Evolutionary conservation across 2,888 invertebrate species (phyloP).

Genomic region (Apamea epomidion): DNA sequence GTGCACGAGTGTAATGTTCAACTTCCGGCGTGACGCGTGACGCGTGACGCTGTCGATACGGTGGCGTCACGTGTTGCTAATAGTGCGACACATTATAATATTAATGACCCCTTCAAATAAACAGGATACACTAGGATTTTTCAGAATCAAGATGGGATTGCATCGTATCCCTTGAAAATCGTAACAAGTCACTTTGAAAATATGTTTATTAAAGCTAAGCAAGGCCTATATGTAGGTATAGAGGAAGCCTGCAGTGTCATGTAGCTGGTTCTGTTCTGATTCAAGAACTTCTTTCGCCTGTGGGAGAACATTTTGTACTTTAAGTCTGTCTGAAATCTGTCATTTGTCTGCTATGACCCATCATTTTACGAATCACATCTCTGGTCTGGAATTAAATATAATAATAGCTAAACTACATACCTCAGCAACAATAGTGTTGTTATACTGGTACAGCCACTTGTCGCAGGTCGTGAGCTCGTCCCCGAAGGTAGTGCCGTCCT

Average conservation of each 20-base stretch:
- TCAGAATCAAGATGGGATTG: not conserved
- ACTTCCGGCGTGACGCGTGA: not conserved
- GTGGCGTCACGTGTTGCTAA: constrained; percentile 4
- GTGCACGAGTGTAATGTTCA: constrained; percentile 4
- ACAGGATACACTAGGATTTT: too few species aligned
- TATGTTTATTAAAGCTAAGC: not conserved
- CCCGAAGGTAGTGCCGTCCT: constrained; percentile 74
- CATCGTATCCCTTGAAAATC: not conserved
- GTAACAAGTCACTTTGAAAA: constrained; percentile 2
- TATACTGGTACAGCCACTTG: constrained; percentile 73
- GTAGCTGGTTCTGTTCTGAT: not conserved
- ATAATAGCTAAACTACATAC: constrained; percentile 53
- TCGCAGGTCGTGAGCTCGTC: constrained; percentile 75
- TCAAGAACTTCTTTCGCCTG: not conserved
- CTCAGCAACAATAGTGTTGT: constrained; percentile 77
- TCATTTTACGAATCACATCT: not conserved
- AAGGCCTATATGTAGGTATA: not conserved
- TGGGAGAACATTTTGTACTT: not conserved
- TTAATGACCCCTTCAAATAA: not conserved
- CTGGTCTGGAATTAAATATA: not conserved
- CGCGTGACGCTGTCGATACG: not conserved
- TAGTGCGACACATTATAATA: too few species aligned
- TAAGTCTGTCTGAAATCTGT: not conserved
- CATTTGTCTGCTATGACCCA: not conserved
- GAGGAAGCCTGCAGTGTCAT: not conserved